Conservation (phyloP, 2,888 invertebrate species). For the Drosophila colorata region DNA sequence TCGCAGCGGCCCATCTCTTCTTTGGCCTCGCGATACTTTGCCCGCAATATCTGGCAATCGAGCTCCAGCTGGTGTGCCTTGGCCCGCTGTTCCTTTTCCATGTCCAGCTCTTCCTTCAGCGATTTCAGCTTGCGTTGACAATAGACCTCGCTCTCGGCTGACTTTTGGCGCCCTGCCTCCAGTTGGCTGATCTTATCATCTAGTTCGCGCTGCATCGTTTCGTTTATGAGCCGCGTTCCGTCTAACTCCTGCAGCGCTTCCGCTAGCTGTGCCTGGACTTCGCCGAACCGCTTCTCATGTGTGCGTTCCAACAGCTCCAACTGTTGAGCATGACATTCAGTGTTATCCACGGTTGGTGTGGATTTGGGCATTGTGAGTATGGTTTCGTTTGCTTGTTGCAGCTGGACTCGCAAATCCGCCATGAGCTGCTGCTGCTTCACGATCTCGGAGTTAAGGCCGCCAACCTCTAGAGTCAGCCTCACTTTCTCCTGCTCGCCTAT, state of each 20-base stretch:
- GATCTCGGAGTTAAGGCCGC: conserved; percentile 70
- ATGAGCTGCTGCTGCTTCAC: conserved; percentile 7
- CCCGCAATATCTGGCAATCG: conserved; percentile 82
- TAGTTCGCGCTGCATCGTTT: conserved; percentile 21
- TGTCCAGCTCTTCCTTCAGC: conserved; percentile 53
- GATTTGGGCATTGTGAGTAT: conserved; percentile 11
- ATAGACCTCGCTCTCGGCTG: conserved; percentile 33
- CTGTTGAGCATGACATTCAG: conserved; percentile 3
- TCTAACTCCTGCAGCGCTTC: conserved; percentile 24
- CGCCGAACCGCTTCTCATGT: conserved; percentile 37
- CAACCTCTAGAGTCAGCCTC: conserved; percentile 71
- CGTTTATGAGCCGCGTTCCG: conserved; percentile 1
- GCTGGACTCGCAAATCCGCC: conserved; percentile 12
- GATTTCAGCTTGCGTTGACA: conserved; percentile 48
- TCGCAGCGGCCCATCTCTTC: conserved; percentile 69
- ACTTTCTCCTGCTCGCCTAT: conserved; percentile 66
- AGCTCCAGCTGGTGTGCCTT: conserved; percentile 32
- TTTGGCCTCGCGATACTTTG: conserved; percentile 83
- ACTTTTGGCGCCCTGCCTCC: conserved; percentile 21
- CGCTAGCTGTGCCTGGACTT: background rate
- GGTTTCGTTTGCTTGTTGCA: conserved; percentile 2
- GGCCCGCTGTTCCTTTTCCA: background rate
- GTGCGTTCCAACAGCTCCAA: conserved; percentile 11
- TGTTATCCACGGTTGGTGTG: conserved; percentile 4
- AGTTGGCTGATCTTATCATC: conserved; percentile 25